Evolutionary conservation across 2,797 vertebrate species (phyloP), one percentile per base, ranked within the genome.

Genomic region (Sciaenops ocellatus): DNA sequence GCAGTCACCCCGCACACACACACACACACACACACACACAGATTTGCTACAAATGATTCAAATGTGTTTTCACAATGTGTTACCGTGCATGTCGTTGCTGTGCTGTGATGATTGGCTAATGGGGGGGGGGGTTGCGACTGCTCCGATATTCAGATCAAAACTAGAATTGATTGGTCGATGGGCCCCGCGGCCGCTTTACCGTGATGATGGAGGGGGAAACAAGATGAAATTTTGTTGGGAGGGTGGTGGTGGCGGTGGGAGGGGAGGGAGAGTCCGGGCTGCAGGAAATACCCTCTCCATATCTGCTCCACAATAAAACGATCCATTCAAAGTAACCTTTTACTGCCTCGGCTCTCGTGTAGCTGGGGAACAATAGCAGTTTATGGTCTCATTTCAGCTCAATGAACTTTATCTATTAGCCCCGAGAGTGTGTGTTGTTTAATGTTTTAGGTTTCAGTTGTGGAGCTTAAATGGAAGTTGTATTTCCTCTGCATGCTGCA

Each of bases 401-500:
- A 26, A 6, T 85, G 76, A 79, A 78, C 69, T 73, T 80, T n/a
- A 79, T 73, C 41, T 83, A 46, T 80, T 6, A 28, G 17, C 67
- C 83, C 75, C 64, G 13, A 0, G 55, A 71, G 71, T 47, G 28
- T 42, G 28, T 48, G 0, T 54, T 61, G 56, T 84, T 54, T 48
- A 48, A 66, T 68, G 78, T 73, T 83, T 82, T 69, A 38, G 59
- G 62, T 30, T 74, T 68, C 59, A 71, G 54, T 56, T 0, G 73
- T 89, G 92, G 91, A 92, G 90, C 83, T 86, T 69, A 59, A 71
- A 83, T 92, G 89, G 90, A 87, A 86, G 75, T 74, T 86, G 84
- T 91, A 87, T 93, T 94, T 90, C 84, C 81, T 87, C 87, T 91
- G 95, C 95, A 94, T 95, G 94, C 82, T 94, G 95, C 94, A 94